These are phyloP conservation scores for Martes martes DNA, from an alignment of 2,113 vertebrate species.

Conservation along the genomic window DNA sequence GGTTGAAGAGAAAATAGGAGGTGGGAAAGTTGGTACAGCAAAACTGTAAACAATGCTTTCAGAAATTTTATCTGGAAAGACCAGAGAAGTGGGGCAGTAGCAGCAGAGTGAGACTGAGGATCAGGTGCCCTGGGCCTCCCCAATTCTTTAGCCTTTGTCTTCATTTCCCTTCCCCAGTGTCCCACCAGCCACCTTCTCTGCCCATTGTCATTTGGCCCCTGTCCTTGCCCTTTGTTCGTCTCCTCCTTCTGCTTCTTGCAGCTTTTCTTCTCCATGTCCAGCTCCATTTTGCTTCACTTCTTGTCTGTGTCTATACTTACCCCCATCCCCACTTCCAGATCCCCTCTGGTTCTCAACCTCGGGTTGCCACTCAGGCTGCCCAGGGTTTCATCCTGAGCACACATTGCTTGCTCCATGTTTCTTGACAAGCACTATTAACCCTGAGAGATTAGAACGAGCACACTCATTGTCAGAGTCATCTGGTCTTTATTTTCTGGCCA, in stretches of 20 bases:
- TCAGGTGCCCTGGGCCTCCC: neutral
- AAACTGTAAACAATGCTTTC: neutral
- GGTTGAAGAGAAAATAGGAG: neutral
- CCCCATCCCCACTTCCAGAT: neutral
- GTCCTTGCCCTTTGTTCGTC: neutral
- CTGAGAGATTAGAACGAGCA: constrained; percentile 7
- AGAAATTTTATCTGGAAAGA: neutral
- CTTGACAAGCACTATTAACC: constrained; percentile 16
- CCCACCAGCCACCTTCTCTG: neutral
- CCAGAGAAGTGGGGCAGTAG: neutral
- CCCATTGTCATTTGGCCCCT: neutral
- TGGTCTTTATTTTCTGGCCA: constrained; percentile 24
- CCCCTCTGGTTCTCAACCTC: neutral
- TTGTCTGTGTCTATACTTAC: neutral
- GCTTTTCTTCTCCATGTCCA: neutral
- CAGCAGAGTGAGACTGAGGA: neutral
- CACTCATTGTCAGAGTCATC: neutral
- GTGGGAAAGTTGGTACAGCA: neutral
- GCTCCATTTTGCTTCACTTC: neutral
- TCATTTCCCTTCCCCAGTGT: neutral
- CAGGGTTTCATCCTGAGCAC: neutral
- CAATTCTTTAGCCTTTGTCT: neutral
- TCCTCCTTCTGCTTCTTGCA: neutral
- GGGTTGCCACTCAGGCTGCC: neutral
- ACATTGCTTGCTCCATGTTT: neutral